Conservation (phyloP, 2,113 vertebrate species). For the Austrofundulus limnaeus region DNA sequence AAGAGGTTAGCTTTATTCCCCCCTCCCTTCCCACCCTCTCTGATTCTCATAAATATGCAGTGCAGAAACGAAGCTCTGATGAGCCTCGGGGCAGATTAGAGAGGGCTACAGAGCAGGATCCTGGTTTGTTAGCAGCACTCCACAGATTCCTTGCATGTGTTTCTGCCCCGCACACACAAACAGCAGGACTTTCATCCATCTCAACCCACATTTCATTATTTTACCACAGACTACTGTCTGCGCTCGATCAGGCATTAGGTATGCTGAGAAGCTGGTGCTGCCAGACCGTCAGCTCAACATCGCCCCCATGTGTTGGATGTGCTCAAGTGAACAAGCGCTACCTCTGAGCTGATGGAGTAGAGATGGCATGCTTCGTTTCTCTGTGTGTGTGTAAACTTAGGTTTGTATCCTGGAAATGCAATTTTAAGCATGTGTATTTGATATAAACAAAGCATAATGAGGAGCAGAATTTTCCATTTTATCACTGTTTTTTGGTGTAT, state of each 20-base stretch:
- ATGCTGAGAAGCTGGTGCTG: neutral
- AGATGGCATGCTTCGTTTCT: slow-evolving; percentile 31
- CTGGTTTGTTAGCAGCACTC: slow-evolving; percentile 67
- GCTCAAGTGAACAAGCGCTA: neutral
- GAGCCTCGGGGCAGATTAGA: slow-evolving; percentile 73
- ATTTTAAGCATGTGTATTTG: slow-evolving; percentile 59
- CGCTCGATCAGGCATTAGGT: slow-evolving; percentile 5
- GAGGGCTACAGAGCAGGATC: slow-evolving; percentile 62
- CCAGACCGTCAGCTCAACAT: slow-evolving; percentile 33
- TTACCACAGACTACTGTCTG: slow-evolving; percentile 41
- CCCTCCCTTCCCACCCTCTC: slow-evolving; percentile 34
- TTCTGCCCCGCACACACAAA: slow-evolving; percentile 48
- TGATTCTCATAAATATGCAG: slow-evolving; percentile 71
- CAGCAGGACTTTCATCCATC: slow-evolving; percentile 52
- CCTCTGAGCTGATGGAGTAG: slow-evolving; percentile 9
- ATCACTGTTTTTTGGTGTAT: slow-evolving; percentile 54
- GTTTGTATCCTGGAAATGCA: slow-evolving; percentile 34
- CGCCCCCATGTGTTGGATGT: slow-evolving; percentile 48
- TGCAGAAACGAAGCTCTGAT: slow-evolving; percentile 70
- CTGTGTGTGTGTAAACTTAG: slow-evolving; percentile 19
- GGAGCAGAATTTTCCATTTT: slow-evolving; percentile 71
- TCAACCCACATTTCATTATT: slow-evolving; percentile 51
- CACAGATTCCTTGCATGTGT: slow-evolving; percentile 66
- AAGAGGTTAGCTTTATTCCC: slow-evolving; percentile 43
- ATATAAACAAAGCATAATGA: slow-evolving; percentile 67